phyloP scores from a whole-genome alignment of 2,888 invertebrate species.

The Uloborus plumipes region DNA sequence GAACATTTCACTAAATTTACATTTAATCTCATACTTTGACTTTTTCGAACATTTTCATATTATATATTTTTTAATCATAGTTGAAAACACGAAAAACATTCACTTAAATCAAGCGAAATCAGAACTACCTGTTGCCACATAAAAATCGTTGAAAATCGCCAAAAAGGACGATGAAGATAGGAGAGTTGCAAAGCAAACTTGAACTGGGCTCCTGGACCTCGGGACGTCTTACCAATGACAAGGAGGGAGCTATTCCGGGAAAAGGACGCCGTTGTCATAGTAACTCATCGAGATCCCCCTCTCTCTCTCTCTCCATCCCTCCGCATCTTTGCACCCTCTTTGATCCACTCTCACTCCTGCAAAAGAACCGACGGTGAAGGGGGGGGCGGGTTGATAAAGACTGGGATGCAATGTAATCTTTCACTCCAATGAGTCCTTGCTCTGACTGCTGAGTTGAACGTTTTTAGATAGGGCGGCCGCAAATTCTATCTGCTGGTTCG shows the following conservation, averaged over 20 bases:
- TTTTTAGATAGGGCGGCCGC: too few species aligned
- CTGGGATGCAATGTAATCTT: conserved; percentile 4
- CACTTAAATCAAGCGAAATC: too few species aligned
- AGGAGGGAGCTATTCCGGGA: conserved; percentile 42
- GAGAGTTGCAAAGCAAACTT: not conserved
- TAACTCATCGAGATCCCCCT: conserved; percentile 16
- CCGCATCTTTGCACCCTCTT: not conserved
- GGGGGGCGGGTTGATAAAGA: too few species aligned
- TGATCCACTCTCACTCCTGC: not conserved
- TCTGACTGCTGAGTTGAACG: too few species aligned
- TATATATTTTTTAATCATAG: too few species aligned
- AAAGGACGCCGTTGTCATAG: conserved; percentile 40
- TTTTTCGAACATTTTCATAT: too few species aligned
- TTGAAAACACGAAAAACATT: too few species aligned
- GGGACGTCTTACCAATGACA: conserved; percentile 41
- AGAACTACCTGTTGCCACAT: conserved; percentile 30
- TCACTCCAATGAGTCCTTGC: not conserved
- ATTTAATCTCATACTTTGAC: too few species aligned
- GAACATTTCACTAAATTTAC: too few species aligned
- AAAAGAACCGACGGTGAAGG: too few species aligned
- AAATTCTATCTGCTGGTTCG: too few species aligned
- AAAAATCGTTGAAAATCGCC: not conserved
- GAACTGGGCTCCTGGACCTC: conserved; percentile 9
- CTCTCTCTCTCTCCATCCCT: not conserved
- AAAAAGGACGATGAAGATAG: not conserved